A percentile compares a stretch with the other conserved stretches of the same genome.
Evolutionary conservation across 1,140 invertebrate genomes (phyloP).

Genomic region (Olivierus martensii): DNA sequence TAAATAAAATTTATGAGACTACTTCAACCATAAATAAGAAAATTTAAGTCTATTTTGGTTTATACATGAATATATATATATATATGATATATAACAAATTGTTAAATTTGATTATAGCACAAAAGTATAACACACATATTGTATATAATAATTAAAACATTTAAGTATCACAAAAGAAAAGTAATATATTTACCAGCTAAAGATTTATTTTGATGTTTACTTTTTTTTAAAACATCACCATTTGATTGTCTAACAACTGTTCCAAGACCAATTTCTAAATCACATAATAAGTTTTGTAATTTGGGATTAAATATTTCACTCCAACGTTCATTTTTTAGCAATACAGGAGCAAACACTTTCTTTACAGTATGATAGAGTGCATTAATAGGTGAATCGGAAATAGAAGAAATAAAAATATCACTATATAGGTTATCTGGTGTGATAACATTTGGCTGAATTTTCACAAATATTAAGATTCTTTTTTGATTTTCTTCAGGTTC

Average conservation of each 20-base stretch:
- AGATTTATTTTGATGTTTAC: too few relatives aligned
- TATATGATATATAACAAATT: too few relatives aligned
- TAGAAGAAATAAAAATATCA: slow-evolving; percentile 39
- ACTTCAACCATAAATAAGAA: too few relatives aligned
- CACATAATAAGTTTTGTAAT: slow-evolving; percentile 35
- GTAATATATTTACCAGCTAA: not conserved
- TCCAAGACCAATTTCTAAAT: slow-evolving; percentile 37
- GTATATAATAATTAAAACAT: too few relatives aligned
- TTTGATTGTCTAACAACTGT: slow-evolving; percentile 31
- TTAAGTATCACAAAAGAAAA: too few relatives aligned
- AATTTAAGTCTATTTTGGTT: too few relatives aligned
- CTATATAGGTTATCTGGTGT: slow-evolving; percentile 38
- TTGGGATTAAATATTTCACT: slow-evolving; percentile 37
- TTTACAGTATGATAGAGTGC: slow-evolving; percentile 40
- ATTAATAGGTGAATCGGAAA: slow-evolving; percentile 40
- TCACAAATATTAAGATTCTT: slow-evolving; percentile 40
- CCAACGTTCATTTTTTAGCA: slow-evolving; percentile 38
- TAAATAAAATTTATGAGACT: too few relatives aligned
- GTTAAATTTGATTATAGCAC: too few relatives aligned
- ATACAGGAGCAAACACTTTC: slow-evolving; percentile 33
- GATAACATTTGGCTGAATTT: slow-evolving; percentile 37
- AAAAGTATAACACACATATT: too few relatives aligned
- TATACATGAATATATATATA: too few relatives aligned
- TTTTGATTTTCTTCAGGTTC: slow-evolving; percentile 27
- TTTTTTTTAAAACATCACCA: slow-evolving; percentile 22